Percentiles rank a stretch among this genome's conserved stretches.
phyloP scores from a whole-genome alignment of 2,888 invertebrate genomes.

The Eristalinus aeneus region DNA sequence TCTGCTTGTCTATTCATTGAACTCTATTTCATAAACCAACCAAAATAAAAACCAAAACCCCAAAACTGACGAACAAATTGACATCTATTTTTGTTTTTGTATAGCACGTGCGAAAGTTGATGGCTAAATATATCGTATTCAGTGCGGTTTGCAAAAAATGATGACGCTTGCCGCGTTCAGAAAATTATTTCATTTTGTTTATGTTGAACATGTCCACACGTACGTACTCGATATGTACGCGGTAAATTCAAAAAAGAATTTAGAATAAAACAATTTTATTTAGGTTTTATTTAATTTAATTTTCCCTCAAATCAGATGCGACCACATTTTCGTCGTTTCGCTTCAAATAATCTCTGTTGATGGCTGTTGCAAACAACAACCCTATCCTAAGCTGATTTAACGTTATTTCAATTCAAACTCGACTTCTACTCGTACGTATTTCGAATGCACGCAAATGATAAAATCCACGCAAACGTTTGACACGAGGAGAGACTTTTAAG shows the following conservation, averaged over 20 bases:
- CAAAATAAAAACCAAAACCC: not conserved
- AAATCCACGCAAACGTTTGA: no score
- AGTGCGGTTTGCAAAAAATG: conserved; percentile 8
- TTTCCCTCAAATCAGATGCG: not conserved
- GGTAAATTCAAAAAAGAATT: not conserved
- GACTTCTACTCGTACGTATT: no score
- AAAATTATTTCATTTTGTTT: not conserved
- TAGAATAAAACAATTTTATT: not conserved
- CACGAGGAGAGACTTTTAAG: not conserved
- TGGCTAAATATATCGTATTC: conserved; percentile 16
- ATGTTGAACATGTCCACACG: not conserved
- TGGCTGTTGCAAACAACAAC: not conserved
- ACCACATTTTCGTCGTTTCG: not conserved
- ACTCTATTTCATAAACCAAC: conserved; percentile 3
- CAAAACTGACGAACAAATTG: not conserved
- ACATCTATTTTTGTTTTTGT: conserved; percentile 2
- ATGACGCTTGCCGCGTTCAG: conserved; percentile 10
- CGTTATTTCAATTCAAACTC: not conserved
- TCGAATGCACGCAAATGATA: no score
- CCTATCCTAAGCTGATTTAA: not conserved
- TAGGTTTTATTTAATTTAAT: not conserved
- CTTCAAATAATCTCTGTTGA: not conserved
- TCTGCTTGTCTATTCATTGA: conserved; percentile 22
- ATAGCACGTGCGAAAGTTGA: conserved; percentile 13
- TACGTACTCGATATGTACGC: not conserved